A percentile compares a stretch with the other conserved stretches of the same genome.
phyloP scores from a whole-genome alignment of 2,113 vertebrate genomes.

The Raphicerus campestris region DNA sequence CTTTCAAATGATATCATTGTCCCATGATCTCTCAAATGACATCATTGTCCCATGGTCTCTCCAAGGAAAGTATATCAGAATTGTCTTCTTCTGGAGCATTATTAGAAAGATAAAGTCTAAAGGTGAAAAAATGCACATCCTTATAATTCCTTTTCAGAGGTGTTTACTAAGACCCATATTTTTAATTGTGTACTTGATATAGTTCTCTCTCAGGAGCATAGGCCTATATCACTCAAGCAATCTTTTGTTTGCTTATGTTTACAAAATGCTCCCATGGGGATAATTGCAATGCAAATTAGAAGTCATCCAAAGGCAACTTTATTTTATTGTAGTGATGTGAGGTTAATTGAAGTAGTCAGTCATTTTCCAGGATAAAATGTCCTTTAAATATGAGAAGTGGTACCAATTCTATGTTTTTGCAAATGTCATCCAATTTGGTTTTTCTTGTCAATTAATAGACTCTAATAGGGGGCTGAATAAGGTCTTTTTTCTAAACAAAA shows the following conservation, averaged over 20 bases:
- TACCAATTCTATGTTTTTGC: neutral
- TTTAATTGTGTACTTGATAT: constrained; percentile 7
- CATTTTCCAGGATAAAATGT: constrained; percentile 48
- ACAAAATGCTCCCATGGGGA: neutral
- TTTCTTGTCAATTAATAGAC: constrained; percentile 30
- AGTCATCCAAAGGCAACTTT: constrained; percentile 7
- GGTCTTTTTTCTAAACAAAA: constrained; percentile 25
- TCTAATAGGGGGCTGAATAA: neutral
- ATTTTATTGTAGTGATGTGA: constrained; percentile 26
- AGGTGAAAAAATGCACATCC: neutral
- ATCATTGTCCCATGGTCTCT: neutral
- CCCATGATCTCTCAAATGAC: neutral
- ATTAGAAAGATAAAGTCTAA: constrained; percentile 12
- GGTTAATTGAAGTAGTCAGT: constrained; percentile 19
- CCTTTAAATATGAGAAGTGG: constrained; percentile 2
- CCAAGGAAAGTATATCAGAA: neutral
- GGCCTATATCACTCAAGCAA: neutral
- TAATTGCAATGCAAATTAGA: constrained; percentile 61
- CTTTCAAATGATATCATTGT: neutral
- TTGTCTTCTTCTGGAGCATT: neutral
- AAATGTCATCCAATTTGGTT: constrained; percentile 14
- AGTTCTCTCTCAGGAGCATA: neutral
- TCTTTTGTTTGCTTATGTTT: constrained; percentile 54
- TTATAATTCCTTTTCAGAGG: constrained; percentile 32
- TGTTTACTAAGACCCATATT: constrained; percentile 24